These are phyloP conservation scores for Zygothrica quintamaculata DNA, from an alignment of 2,888 invertebrate species.

Conservation along the genomic window DNA sequence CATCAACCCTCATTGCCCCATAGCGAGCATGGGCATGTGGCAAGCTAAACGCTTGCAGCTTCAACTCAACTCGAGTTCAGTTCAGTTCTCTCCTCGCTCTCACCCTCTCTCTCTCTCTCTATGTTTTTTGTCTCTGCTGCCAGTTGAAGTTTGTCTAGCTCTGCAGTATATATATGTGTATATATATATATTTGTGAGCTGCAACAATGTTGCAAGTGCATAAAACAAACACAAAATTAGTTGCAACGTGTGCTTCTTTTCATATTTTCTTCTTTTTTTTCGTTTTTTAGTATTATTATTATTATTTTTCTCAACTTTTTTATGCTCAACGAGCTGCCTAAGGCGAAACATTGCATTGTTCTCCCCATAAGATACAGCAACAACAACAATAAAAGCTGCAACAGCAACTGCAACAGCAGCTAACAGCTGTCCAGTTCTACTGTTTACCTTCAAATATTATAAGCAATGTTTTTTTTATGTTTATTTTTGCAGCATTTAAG, in stretches of 20 bases:
- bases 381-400: neutral
- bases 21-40: no score
- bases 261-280: constrained; percentile 20
- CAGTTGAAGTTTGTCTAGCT: constrained; percentile 64
- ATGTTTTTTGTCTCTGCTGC: constrained; percentile 66
- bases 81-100: constrained; percentile 33
- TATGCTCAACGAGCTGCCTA: constrained; percentile 43
- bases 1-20: constrained; percentile 1
- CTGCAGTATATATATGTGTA: neutral
- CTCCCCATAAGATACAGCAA: neutral
- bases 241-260: constrained; percentile 61
- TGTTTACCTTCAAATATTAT: constrained; percentile 13
- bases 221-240: constrained; percentile 73
- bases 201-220: constrained; percentile 77
- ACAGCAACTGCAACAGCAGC: constrained; percentile 37
- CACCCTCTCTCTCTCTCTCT: no score
- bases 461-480: constrained; percentile 6
- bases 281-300: no score
- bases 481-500: neutral
- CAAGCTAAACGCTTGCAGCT: constrained; percentile 68
- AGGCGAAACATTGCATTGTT: constrained; percentile 32
- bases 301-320: constrained; percentile 16
- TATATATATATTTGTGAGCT: constrained; percentile 34
- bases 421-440: constrained; percentile 46
- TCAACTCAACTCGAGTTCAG: constrained; percentile 33